Conservation (phyloP, 2,797 vertebrate species). For the Poecilia gillii region DNA sequence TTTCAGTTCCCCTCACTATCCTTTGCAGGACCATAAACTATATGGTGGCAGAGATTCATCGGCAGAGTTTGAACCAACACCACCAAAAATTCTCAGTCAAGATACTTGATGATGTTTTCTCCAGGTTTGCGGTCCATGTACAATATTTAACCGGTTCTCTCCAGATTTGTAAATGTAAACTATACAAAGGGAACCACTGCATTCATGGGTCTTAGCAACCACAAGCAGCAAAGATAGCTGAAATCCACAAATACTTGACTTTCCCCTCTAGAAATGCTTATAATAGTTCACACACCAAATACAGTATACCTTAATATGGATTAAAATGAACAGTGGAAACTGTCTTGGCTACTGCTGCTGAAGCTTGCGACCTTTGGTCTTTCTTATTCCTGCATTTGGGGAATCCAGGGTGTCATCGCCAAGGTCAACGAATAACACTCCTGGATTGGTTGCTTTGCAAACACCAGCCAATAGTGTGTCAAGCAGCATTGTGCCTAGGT, state of each 20-base stretch:
- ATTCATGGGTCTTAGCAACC: background rate
- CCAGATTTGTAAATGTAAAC: background rate
- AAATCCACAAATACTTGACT: background rate
- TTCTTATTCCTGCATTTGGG: background rate
- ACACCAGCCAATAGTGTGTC: background rate
- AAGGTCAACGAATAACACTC: background rate
- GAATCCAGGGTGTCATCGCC: background rate
- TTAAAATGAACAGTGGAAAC: background rate
- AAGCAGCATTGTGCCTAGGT: background rate
- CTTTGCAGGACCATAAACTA: background rate
- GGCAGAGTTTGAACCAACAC: background rate
- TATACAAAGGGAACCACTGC: background rate
- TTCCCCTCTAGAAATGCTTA: background rate
- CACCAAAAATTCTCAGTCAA: background rate
- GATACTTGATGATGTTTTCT: background rate
- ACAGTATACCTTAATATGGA: background rate
- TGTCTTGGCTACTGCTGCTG: background rate
- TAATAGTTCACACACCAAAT: background rate
- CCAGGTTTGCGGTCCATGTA: background rate
- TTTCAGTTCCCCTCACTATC: background rate
- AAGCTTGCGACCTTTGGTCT: background rate
- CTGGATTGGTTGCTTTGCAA: background rate
- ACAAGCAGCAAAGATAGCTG: background rate
- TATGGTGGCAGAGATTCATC: background rate
- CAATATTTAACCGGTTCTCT: background rate